A percentile compares a stretch with the other conserved stretches of the same genome.
These are phyloP conservation scores for Macrotrachela quadricornifera DNA, from an alignment of 1,140 invertebrate genomes.

Conservation along the genomic window DNA sequence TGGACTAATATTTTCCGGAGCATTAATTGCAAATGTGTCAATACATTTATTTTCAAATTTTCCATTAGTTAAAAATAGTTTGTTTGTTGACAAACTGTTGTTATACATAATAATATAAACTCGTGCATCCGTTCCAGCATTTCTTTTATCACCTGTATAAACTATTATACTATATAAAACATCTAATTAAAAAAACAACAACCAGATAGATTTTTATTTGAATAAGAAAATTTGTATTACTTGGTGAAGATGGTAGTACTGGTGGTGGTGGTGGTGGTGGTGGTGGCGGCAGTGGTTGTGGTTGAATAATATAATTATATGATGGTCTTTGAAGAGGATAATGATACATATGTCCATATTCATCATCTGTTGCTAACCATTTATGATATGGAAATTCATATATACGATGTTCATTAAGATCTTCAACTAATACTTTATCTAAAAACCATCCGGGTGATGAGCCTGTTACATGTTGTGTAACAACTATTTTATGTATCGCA, in stretches of 20 bases:
- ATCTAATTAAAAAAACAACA: too few relatives aligned
- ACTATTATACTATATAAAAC: constrained; percentile 24
- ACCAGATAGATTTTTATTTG: too few relatives aligned
- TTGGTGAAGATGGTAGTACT: too few relatives aligned
- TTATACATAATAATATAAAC: constrained; percentile 26
- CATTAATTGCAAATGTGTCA: constrained; percentile 23
- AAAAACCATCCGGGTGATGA: constrained; percentile 10
- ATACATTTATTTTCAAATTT: constrained; percentile 22
- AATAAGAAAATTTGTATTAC: too few relatives aligned
- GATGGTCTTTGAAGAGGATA: too few relatives aligned
- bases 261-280: too few relatives aligned
- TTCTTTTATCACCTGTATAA: constrained; percentile 20
- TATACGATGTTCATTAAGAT: constrained; percentile 17
- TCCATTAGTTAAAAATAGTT: constrained; percentile 23
- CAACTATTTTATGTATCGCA: constrained; percentile 18
- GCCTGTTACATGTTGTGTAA: constrained; percentile 28
- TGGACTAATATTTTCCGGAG: constrained; percentile 22
- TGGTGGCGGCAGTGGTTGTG: too few relatives aligned
- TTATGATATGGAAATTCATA: constrained; percentile 23
- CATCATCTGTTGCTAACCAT: constrained; percentile 25
- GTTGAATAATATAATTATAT: too few relatives aligned
- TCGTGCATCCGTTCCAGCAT: constrained; percentile 23
- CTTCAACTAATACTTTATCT: constrained; percentile 22
- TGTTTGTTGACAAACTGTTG: constrained; percentile 20
- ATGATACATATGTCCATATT: constrained; percentile 22